Evolutionary conservation across 2,113 vertebrate species (phyloP), one percentile per base, ranked within the genome.

Genomic region (Collichthys lucidus): DNA sequence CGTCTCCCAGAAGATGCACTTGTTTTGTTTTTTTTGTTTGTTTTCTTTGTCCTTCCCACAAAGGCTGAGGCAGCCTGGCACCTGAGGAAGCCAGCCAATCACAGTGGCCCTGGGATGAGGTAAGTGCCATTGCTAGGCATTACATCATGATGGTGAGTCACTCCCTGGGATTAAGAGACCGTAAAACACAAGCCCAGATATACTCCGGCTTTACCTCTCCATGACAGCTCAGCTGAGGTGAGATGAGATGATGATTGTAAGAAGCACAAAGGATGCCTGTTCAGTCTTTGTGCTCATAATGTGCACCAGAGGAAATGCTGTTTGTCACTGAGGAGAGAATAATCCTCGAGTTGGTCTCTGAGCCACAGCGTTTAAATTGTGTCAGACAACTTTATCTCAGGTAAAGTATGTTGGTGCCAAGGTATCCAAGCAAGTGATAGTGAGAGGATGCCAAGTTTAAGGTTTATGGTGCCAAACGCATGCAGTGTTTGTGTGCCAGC

Each of bases 121-220:
- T 82, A 85, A 87, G 35, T 65, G 69, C 80, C 57, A 79, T 93
- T 95, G 85, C 93, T 91, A 67, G 1, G 70, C 91, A 92, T 92
- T 91, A 93, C 94, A 94, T 93, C 94, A 94, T 47, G 65, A 83
- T 52, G 90, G 91, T 85, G 90, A 96, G 91, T 93, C 94, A 89
- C 81, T 91, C 69, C 52, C 73, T 82, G 74, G 88, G 89, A 82
- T 77, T 79, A 62, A 57, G 84, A 83, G 75, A 74, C 81, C 59
- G 79, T 75, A 53, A 52, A 83, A 80, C 66, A 81, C 81, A 31
- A 50, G 76, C 57, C 47, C 71, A 84, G 31, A 77, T 65, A 77
- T 56, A 70, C 24, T 7, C 24, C 2, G 12, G 69, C 63, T 35
- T 50, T 15, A n/a, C 46, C 56, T 76, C n/a, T n/a, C 56, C 50